phyloP scores from a whole-genome alignment of 2,797 vertebrate species.

The Otus scops region DNA sequence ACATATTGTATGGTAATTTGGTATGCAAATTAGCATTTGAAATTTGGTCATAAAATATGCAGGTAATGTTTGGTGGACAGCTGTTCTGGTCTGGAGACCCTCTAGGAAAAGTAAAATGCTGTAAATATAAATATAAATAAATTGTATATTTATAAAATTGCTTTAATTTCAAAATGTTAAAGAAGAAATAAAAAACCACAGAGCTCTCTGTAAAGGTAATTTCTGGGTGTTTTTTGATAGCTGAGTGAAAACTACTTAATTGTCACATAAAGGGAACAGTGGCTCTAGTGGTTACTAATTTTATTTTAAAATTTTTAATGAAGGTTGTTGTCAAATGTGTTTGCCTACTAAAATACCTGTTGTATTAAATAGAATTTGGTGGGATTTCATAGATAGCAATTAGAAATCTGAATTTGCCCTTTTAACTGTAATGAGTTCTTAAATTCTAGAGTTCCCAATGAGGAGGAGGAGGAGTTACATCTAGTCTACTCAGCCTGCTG shows the following conservation, averaged over 20 bases:
- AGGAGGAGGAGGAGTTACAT: neutral
- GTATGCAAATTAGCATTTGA: neutral
- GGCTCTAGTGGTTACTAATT: neutral
- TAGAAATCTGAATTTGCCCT: neutral
- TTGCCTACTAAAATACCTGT: neutral
- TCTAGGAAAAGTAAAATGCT: neutral
- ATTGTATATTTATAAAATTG: neutral
- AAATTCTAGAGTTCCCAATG: neutral
- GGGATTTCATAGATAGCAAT: neutral
- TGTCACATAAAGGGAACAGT: neutral
- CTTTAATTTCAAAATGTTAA: neutral
- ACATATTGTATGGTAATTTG: neutral
- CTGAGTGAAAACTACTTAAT: neutral
- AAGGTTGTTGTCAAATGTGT: neutral
- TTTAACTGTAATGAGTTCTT: neutral
- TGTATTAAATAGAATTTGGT: neutral
- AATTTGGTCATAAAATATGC: neutral
- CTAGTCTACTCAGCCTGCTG: neutral
- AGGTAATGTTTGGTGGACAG: neutral
- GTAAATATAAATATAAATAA: too few relatives aligned
- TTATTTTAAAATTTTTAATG: neutral
- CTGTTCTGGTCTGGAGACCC: neutral
- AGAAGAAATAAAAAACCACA: neutral
- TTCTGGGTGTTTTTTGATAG: neutral
- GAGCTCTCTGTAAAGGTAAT: neutral